Percentiles rank a stretch among this genome's conserved stretches.
These are phyloP conservation scores for Laticauda laticaudata DNA, from an alignment of 2,113 vertebrate genomes.

Conservation along the genomic window DNA sequence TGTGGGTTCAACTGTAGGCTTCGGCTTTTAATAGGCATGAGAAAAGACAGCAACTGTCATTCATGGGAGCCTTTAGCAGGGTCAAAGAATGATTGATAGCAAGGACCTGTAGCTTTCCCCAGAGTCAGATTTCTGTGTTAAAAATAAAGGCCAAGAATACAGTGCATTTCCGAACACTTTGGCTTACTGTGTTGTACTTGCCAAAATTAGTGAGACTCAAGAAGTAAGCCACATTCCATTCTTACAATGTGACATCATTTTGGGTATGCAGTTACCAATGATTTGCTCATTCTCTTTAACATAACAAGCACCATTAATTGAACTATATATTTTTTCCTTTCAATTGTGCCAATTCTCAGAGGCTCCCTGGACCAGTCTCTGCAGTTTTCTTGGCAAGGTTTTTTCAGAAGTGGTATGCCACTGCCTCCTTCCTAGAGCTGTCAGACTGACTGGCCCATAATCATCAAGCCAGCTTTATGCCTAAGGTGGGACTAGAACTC, in stretches of 20 bases:
- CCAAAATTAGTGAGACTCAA: slow-evolving; percentile 19
- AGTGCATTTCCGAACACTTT: background rate
- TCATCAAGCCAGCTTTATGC: background rate
- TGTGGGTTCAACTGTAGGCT: background rate
- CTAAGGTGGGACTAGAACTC: background rate
- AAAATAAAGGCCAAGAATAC: background rate
- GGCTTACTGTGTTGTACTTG: slow-evolving; percentile 14
- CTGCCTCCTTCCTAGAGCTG: background rate
- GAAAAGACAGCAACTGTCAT: slow-evolving; percentile 2
- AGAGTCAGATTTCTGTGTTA: background rate
- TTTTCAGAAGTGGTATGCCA: background rate
- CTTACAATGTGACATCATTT: slow-evolving; percentile 36
- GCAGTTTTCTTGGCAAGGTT: background rate
- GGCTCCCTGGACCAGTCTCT: background rate
- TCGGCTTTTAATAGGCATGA: background rate
- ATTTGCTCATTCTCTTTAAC: slow-evolving; percentile 30
- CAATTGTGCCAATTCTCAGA: background rate
- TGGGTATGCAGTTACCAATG: slow-evolving; percentile 38
- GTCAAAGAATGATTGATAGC: background rate
- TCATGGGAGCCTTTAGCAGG: background rate
- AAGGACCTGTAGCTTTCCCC: background rate
- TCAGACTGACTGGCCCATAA: background rate
- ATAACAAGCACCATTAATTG: slow-evolving; percentile 15
- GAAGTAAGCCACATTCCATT: slow-evolving; percentile 38
- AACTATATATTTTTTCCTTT: slow-evolving; percentile 9